Evolutionary conservation across 2,888 invertebrate genomes (phyloP).

Genomic region (Theristus sp.): DNA sequence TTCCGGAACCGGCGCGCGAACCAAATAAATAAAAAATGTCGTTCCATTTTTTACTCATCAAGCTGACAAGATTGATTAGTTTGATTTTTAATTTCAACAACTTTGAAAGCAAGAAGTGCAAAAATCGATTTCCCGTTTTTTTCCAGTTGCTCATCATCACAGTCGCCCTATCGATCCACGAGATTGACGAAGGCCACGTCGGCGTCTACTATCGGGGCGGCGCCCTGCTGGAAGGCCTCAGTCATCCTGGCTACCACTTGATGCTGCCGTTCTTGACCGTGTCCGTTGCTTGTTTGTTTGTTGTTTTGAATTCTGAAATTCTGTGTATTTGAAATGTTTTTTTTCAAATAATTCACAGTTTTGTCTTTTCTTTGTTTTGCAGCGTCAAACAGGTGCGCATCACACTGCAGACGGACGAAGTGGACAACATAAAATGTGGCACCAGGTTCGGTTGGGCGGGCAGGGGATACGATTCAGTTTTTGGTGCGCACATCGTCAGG

Average conservation of each 20-base stretch:
- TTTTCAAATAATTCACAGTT: no score
- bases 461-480: no score
- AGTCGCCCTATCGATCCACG: slow-evolving; percentile 46
- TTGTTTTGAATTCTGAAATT: no score
- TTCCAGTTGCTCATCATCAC: slow-evolving; percentile 8
- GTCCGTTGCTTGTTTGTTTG: slow-evolving; percentile 49
- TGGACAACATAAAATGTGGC: slow-evolving; percentile 75
- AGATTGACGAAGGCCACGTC: slow-evolving; percentile 67
- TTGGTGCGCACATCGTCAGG: no score
- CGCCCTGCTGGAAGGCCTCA: slow-evolving; percentile 57
- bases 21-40: neutral
- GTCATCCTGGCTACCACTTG: slow-evolving; percentile 68
- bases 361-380: no score
- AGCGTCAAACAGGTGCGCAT: slow-evolving; percentile 39
- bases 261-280: slow-evolving; percentile 65
- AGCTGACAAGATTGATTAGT: neutral
- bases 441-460: slow-evolving; percentile 38
- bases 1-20: no score
- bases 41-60: neutral
- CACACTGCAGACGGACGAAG: slow-evolving; percentile 71
- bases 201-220: slow-evolving; percentile 76
- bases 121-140: neutral
- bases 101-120: no score
- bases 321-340: no score
- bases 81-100: neutral